Base-by-base conservation (phyloP, 64 coral and sea anemone genomes). In the Catalaphyllia jardinei region DNA sequence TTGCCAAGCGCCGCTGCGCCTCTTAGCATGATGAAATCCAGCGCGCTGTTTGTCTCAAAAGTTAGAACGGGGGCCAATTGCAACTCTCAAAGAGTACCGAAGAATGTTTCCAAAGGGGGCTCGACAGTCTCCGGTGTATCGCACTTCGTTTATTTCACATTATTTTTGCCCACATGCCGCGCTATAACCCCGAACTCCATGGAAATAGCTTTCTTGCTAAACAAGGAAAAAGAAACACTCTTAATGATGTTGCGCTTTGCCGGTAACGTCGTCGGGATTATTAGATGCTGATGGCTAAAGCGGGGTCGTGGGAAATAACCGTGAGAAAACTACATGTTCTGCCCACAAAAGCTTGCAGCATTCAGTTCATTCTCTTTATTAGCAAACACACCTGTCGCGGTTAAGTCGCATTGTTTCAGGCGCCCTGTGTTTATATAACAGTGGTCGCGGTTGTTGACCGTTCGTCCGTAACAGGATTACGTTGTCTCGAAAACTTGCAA, bases 401-500 rank as follows among this genome's bases (percentile, higher is more conserved):
- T 52, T 28, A 8, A 38, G 3, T n/a, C 13, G 31, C 14, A 85
- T 85, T 85, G 81, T 85, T 85, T 64, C 16, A 12, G 12, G 62
- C 60, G 38, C n/a, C 4, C 20, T 8, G 4, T 71, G 63, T 85
- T 85, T 85, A 85, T 63, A 85, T 67, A 85, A 85, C 81, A 71
- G 30, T 35, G 81, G 10, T 35, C 63, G 35, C 38, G 63, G 81
- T 39, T 51, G n/a, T 67, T 64, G 81, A 71, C 69, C 81, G 67
- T 31, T 42, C 62, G 22, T 27, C 62, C 81, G 42, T 46, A 50
- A 42, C 62, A n/a, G 63, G 81, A 85, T 71, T 71, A 67, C 60
- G 62, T 49, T 71, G 81, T 85, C 81, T 71, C 81, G 81, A 85
- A 71, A 85, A 85, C 63, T 85, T 85, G 81, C 81, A 85, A 85